These are phyloP conservation scores for Eucidaris tribuloides DNA, from an alignment of 35 echinoderm and acorn worm species.

Conservation along the genomic window DNA sequence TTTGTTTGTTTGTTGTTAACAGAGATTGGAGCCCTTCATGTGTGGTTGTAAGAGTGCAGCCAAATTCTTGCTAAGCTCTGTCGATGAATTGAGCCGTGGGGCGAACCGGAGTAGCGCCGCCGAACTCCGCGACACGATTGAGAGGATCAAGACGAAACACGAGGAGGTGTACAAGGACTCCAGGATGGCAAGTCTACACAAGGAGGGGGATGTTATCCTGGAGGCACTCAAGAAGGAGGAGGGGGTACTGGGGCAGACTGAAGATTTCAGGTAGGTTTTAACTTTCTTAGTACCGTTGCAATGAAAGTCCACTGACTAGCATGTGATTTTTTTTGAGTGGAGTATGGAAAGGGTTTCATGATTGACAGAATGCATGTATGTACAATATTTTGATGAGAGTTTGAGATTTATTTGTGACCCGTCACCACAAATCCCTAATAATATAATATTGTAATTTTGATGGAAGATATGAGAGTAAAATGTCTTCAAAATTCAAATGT, in stretches of 20 bases:
- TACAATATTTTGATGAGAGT: too few relatives aligned
- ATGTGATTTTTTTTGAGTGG: too few relatives aligned
- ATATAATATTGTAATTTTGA: too few relatives aligned
- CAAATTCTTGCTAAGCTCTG: conserved; percentile 52
- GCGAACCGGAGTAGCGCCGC: background rate
- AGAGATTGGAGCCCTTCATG: conserved; percentile 87
- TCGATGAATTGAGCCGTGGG: conserved; percentile 47
- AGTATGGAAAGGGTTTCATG: too few relatives aligned
- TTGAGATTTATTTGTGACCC: too few relatives aligned
- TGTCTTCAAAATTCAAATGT: too few relatives aligned
- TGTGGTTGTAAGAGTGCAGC: conserved; percentile 74
- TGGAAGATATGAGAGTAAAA: too few relatives aligned
- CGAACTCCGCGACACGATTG: conserved; percentile 38
- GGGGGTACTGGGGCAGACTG: conserved; percentile 46
- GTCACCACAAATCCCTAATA: too few relatives aligned
- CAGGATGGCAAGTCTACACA: conserved; percentile 63
- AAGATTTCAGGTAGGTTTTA: conserved; percentile 86
- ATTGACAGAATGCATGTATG: too few relatives aligned
- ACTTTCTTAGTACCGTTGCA: too few relatives aligned
- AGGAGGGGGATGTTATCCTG: conserved; percentile 62
- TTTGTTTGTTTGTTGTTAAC: too few relatives aligned
- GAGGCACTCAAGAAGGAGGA: conserved; percentile 49
- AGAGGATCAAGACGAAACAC: conserved; percentile 46
- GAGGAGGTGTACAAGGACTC: conserved; percentile 64
- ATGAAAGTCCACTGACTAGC: too few relatives aligned